Conservation (phyloP, 2,888 invertebrate species). For the Eudasyphora cyanicolor region DNA sequence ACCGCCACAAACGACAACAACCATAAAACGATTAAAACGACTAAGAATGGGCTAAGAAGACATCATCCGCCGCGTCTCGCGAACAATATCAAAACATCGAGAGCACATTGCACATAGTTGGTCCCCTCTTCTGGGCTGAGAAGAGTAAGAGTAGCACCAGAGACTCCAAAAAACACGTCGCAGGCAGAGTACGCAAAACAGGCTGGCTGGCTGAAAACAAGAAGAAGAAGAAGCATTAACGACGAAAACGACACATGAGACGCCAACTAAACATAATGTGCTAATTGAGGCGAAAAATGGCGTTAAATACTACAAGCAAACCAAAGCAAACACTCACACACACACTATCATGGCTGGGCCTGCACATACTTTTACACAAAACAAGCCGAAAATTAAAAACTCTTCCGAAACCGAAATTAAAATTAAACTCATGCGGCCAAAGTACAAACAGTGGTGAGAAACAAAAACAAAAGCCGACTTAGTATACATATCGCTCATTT, state of each 20-base stretch:
- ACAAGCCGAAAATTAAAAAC: constrained; percentile 12
- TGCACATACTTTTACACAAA: no score
- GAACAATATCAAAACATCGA: neutral
- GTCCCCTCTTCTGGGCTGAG: no score
- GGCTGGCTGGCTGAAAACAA: no score
- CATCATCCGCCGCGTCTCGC: neutral
- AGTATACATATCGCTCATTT: no score
- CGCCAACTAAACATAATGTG: constrained; percentile 60
- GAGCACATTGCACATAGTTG: neutral
- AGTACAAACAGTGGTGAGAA: no score
- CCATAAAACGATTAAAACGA: constrained; percentile 31
- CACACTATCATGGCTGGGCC: no score
- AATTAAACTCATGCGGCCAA: no score
- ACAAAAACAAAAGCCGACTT: no score
- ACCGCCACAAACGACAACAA: neutral
- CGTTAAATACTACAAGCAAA: constrained; percentile 61
- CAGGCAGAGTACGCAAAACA: constrained; percentile 27
- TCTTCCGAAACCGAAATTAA: constrained; percentile 25
- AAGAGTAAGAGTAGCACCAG: neutral
- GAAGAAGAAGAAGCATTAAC: constrained; percentile 21
- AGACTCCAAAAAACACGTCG: no score
- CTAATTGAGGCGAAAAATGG: constrained; percentile 66
- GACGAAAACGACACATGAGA: constrained; percentile 55
- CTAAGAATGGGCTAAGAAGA: neutral
- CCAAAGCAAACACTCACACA: neutral